phyloP scores from a whole-genome alignment of 23 tunicate genomes.

The Halocynthia roretzi region DNA sequence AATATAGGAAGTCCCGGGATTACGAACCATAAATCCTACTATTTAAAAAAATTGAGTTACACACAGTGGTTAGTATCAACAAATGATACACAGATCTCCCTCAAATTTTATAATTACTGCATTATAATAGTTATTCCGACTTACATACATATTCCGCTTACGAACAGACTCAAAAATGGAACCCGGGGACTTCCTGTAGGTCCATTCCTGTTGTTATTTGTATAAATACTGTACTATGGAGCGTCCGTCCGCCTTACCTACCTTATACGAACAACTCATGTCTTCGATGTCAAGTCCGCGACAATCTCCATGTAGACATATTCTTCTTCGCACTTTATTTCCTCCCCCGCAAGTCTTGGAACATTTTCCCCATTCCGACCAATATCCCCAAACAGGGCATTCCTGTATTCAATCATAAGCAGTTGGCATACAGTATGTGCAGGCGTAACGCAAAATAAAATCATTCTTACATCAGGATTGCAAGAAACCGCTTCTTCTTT shows the following conservation, averaged over 20 bases:
- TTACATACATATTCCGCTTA: no score
- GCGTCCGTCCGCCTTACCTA: background rate
- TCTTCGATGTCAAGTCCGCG: background rate
- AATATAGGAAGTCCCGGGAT: no score
- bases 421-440: background rate
- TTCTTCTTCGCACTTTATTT: slow-evolving; percentile 13
- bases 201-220: no score
- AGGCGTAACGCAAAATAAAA: background rate
- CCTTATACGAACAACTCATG: slow-evolving; percentile 27
- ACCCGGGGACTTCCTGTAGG: no score
- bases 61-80: no score
- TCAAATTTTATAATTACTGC: no score
- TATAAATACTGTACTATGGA: no score
- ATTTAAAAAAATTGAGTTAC: no score
- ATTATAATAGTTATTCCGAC: no score
- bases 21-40: no score
- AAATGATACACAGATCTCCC: no score
- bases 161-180: no score
- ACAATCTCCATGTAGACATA: slow-evolving; percentile 32
- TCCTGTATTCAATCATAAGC: background rate
- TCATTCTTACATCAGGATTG: background rate
- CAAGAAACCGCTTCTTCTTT: background rate
- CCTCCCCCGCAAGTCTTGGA: slow-evolving; percentile 31
- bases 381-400: slow-evolving; percentile 45
- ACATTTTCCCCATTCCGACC: slow-evolving; percentile 35